These are phyloP conservation scores for Aphelenchoides avenae DNA, from an alignment of 1,140 invertebrate species.

Conservation along the genomic window DNA sequence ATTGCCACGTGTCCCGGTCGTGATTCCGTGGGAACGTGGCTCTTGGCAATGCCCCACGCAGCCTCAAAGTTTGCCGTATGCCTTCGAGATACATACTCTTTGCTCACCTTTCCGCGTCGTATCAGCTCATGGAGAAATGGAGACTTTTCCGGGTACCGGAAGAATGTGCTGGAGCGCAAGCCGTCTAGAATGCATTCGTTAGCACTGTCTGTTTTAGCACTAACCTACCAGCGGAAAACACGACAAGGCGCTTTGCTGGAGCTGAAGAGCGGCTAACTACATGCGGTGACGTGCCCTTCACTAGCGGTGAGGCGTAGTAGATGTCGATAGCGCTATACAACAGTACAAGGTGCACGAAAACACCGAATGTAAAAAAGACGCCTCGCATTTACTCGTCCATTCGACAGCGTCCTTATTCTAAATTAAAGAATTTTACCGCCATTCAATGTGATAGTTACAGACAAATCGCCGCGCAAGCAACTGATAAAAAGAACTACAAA, in stretches of 20 bases:
- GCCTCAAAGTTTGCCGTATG: conserved; percentile 62
- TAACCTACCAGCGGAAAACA: conserved; percentile 52
- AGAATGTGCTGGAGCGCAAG: conserved; percentile 49
- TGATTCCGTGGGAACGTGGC: conserved; percentile 94
- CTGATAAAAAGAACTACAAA: no score
- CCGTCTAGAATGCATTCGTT: conserved; percentile 41
- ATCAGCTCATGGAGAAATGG: conserved; percentile 50
- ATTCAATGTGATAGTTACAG: no score
- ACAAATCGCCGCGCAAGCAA: no score
- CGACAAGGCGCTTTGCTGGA: conserved; percentile 45
- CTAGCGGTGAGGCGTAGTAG: conserved; percentile 53
- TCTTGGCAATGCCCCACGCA: conserved; percentile 81
- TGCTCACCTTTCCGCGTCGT: conserved; percentile 31
- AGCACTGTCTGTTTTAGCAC: not conserved
- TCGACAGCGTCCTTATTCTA: no score
- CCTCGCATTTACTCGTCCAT: conserved; percentile 20
- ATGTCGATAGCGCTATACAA: conserved; percentile 58
- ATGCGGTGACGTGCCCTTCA: conserved; percentile 35
- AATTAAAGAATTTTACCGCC: no score
- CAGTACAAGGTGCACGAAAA: conserved; percentile 51
- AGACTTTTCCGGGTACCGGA: conserved; percentile 40
- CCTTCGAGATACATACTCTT: conserved; percentile 1
- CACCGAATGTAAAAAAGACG: conserved; percentile 32
- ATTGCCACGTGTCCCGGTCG: conserved; percentile 92
- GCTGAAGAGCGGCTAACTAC: conserved; percentile 18